phyloP scores from a whole-genome alignment of 2,113 vertebrate species.

The Equus przewalskii region DNA sequence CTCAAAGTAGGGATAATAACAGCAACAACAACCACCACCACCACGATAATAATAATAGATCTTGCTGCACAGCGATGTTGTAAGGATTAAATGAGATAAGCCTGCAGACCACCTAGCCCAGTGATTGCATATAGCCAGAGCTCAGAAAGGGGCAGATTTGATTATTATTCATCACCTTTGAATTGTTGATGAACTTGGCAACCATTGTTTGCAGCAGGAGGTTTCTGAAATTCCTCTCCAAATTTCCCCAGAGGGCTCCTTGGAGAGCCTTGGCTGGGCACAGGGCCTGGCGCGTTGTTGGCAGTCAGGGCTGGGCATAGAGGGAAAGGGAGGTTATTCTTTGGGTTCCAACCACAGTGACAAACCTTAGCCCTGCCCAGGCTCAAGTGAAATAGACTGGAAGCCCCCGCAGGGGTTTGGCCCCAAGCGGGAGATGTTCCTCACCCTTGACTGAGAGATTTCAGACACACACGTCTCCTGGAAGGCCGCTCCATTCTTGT shows the following conservation, averaged over 20 bases:
- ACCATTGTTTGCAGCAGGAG: not conserved
- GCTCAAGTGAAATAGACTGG: not conserved
- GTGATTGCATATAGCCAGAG: not conserved
- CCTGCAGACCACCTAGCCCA: not conserved
- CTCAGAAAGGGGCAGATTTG: not conserved
- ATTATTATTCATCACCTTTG: not conserved
- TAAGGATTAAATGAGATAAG: not conserved
- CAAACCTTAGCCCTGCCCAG: not conserved
- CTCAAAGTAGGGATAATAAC: not conserved
- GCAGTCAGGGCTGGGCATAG: not conserved
- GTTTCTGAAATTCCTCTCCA: not conserved
- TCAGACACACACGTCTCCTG: not conserved
- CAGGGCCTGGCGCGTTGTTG: not conserved
- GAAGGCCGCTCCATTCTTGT: not conserved
- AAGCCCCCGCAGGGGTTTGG: not conserved
- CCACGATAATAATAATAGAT: not conserved
- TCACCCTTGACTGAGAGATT: not conserved
- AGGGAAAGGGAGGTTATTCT: not conserved
- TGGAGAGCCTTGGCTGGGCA: not conserved
- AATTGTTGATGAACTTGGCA: not conserved
- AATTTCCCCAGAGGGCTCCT: not conserved
- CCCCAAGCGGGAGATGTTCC: not conserved
- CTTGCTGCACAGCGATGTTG: fast-evolving
- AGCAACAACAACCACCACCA: not conserved
- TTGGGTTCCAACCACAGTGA: not conserved